Conservation (phyloP, 1,140 invertebrate species). For the Drosophila simulans region DNA sequence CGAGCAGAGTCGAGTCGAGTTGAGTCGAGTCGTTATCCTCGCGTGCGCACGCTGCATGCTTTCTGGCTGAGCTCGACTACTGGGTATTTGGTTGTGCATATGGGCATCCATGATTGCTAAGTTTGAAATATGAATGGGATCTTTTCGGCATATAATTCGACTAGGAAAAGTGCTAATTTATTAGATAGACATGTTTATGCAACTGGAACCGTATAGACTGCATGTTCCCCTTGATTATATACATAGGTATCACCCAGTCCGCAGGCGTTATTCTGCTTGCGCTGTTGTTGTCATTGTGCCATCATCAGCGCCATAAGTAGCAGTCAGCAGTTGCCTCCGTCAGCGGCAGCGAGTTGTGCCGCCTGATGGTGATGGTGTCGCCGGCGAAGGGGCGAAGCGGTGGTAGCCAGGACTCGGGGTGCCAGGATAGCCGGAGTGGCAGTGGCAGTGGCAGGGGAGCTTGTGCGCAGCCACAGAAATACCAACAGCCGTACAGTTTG, state of each 20-base stretch:
- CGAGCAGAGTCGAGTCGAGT: constrained; percentile 11
- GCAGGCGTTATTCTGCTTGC: background rate
- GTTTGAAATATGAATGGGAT: background rate
- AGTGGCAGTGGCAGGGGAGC: constrained; percentile 6
- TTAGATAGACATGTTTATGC: too few relatives aligned
- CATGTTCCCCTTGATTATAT: too few relatives aligned
- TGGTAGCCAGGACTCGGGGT: background rate
- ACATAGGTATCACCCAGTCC: constrained; percentile 12
- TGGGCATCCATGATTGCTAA: background rate
- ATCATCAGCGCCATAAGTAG: constrained; percentile 82
- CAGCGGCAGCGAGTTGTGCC: constrained; percentile 72
- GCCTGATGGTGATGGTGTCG: constrained; percentile 61
- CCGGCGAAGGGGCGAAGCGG: constrained; percentile 18
- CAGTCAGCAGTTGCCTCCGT: constrained; percentile 63
- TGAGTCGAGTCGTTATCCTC: constrained; percentile 77
- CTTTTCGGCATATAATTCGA: too few relatives aligned
- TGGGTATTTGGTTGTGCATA: constrained; percentile 1
- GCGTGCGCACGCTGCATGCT: constrained; percentile 76
- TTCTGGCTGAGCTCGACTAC: constrained; percentile 31
- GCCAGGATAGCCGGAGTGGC: constrained; percentile 10
- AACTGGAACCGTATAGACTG: too few relatives aligned
- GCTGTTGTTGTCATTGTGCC: constrained; percentile 77
- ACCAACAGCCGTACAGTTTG: constrained; percentile 51
- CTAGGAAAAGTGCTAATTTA: too few relatives aligned
- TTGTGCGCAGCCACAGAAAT: constrained; percentile 69